Percentiles rank a stretch among this genome's conserved stretches.
These are phyloP conservation scores for Plebejus melissa DNA, from an alignment of 2,888 invertebrate species.

Conservation along the genomic window DNA sequence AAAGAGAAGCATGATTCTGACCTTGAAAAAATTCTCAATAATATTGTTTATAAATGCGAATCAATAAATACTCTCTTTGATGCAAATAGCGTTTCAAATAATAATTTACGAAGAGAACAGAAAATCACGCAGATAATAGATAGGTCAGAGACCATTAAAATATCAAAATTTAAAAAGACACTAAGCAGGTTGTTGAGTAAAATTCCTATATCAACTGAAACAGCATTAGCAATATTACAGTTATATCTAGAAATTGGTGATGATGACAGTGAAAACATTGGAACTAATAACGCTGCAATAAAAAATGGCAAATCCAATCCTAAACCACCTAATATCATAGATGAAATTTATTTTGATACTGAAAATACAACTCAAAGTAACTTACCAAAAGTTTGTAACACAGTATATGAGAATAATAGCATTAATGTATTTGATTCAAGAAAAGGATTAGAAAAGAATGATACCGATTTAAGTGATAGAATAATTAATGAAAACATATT, in stretches of 20 bases:
- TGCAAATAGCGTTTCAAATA: slow-evolving; percentile 56
- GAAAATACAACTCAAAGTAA: background rate
- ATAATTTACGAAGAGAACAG: slow-evolving; percentile 42
- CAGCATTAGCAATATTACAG: slow-evolving; percentile 57
- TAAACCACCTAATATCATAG: background rate
- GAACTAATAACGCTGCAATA: background rate
- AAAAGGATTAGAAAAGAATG: background rate
- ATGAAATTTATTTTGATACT: background rate
- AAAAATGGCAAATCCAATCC: background rate
- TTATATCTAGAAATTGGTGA: slow-evolving; percentile 57
- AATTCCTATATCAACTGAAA: slow-evolving; percentile 49
- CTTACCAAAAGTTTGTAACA: background rate
- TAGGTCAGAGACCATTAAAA: slow-evolving; percentile 46
- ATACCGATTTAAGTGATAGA: background rate
- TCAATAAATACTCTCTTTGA: slow-evolving; percentile 43
- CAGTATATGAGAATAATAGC: background rate
- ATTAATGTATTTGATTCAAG: background rate
- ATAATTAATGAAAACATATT: background rate
- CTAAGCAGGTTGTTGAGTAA: slow-evolving; percentile 59
- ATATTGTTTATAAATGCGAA: slow-evolving; percentile 60
- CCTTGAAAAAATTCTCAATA: slow-evolving; percentile 59
- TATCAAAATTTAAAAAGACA: slow-evolving; percentile 55
- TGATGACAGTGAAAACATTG: slow-evolving; percentile 39
- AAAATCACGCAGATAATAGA: slow-evolving; percentile 35
- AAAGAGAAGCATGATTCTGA: slow-evolving; percentile 60